These are phyloP conservation scores for Ostrea denselamellosa DNA, from an alignment of 1,140 invertebrate species.

Conservation along the genomic window DNA sequence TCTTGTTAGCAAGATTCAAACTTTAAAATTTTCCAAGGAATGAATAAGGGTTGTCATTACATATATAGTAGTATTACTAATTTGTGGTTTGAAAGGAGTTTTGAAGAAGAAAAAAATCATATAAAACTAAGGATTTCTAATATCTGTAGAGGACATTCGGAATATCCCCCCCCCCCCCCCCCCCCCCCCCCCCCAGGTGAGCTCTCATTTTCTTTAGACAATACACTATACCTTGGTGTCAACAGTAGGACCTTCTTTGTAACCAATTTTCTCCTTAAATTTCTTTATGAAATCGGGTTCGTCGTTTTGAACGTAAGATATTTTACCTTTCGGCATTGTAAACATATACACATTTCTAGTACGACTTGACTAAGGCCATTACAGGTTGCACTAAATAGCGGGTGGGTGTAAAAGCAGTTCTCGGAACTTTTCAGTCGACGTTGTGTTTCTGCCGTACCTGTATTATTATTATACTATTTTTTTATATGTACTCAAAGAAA, in stretches of 20 bases:
- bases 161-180: too few relatives aligned
- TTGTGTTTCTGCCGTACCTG: too few relatives aligned
- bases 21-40: too few relatives aligned
- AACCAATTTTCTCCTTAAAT: conserved; percentile 75
- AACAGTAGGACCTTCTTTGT: conserved; percentile 74
- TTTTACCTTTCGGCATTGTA: conserved; percentile 49
- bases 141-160: not conserved
- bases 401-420: not conserved
- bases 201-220: not conserved
- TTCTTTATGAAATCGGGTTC: conserved; percentile 74
- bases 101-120: not conserved
- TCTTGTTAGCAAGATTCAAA: too few relatives aligned
- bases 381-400: not conserved
- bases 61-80: too few relatives aligned
- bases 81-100: not conserved
- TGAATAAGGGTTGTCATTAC: too few relatives aligned
- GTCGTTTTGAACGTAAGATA: conserved; percentile 70
- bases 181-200: not conserved
- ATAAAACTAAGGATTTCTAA: not conserved
- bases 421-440: not conserved
- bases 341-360: not conserved
- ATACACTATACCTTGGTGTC: conserved; percentile 67
- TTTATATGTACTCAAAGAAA: too few relatives aligned
- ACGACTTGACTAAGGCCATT: not conserved
- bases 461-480: too few relatives aligned